These are phyloP conservation scores for Cheirogaleus major DNA, from an alignment of 2,797 vertebrate species.

Conservation along the genomic window DNA sequence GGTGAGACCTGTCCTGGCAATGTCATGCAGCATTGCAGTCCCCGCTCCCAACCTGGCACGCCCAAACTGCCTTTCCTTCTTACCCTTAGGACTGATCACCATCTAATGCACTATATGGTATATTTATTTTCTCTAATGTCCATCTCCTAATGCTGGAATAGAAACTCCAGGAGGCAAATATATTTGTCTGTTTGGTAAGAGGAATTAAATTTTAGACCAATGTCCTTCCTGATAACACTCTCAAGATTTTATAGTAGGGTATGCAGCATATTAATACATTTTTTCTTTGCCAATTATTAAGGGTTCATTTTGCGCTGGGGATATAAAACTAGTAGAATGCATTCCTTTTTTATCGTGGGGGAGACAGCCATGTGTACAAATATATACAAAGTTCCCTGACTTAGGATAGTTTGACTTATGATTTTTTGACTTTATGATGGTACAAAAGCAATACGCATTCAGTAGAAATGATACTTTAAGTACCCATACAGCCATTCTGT, in stretches of 20 bases:
- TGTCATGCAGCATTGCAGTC: neutral
- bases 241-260: neutral
- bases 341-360: neutral
- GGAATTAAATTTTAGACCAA: neutral
- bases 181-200: neutral
- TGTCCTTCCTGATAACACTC: neutral
- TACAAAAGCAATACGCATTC: neutral
- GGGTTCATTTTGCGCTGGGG: neutral
- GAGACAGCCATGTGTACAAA: neutral
- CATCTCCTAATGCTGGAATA: neutral
- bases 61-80: neutral
- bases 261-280: neutral
- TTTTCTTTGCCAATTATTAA: neutral
- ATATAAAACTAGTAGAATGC: neutral
- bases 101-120: neutral
- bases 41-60: fast-evolving
- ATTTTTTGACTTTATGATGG: neutral
- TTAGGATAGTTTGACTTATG: neutral
- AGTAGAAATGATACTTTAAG: too few relatives aligned
- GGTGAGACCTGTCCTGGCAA: neutral
- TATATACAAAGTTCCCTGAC: neutral
- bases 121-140: neutral
- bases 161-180: neutral
- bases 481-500: neutral
- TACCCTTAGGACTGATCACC: neutral